Percentiles rank a stretch among this genome's conserved stretches.
Evolutionary conservation across 1,140 invertebrate genomes (phyloP).

Genomic region (Pachypeltis micranthus): DNA sequence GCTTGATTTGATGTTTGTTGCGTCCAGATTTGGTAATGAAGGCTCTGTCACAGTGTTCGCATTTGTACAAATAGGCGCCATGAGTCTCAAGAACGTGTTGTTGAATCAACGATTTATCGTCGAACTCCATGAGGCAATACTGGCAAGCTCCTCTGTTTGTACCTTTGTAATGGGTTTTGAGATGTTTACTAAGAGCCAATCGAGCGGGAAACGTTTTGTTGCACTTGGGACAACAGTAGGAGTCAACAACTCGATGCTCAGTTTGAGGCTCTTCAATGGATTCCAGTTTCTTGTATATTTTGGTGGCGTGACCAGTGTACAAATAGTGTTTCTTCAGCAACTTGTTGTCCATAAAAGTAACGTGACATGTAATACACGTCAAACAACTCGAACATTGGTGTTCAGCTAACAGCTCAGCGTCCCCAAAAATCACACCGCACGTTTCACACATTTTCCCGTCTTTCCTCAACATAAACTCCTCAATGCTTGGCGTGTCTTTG

Average conservation of each 20-base stretch:
- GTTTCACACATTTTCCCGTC: conserved; percentile 15
- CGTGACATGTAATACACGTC: conserved; percentile 16
- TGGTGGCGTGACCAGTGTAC: conserved; percentile 17
- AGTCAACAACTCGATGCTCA: not conserved
- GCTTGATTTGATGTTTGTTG: conserved; percentile 17
- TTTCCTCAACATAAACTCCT: conserved; percentile 8
- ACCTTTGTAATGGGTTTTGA: conserved; percentile 19
- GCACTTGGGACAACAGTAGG: conserved; percentile 12
- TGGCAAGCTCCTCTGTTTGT: conserved; percentile 16
- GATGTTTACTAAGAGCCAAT: conserved; percentile 14
- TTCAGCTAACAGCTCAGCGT: conserved; percentile 7
- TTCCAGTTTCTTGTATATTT: not conserved
- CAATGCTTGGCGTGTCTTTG: conserved; percentile 3
- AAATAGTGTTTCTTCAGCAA: conserved; percentile 19
- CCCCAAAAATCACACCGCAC: conserved; percentile 16
- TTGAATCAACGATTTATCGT: conserved; percentile 16
- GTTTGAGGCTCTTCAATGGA: not conserved
- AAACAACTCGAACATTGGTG: conserved; percentile 14
- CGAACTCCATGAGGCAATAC: conserved; percentile 20
- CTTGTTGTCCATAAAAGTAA: conserved; percentile 17
- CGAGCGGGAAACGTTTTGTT: conserved; percentile 14
- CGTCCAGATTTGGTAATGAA: conserved; percentile 14
- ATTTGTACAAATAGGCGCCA: conserved; percentile 20
- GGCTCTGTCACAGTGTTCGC: conserved; percentile 17
- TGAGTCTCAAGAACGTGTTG: conserved; percentile 20